A percentile compares a stretch with the other conserved stretches of the same genome.
These are phyloP conservation scores for Tryphoninae sp. DNA, from an alignment of 2,888 invertebrate species.

Conservation along the genomic window DNA sequence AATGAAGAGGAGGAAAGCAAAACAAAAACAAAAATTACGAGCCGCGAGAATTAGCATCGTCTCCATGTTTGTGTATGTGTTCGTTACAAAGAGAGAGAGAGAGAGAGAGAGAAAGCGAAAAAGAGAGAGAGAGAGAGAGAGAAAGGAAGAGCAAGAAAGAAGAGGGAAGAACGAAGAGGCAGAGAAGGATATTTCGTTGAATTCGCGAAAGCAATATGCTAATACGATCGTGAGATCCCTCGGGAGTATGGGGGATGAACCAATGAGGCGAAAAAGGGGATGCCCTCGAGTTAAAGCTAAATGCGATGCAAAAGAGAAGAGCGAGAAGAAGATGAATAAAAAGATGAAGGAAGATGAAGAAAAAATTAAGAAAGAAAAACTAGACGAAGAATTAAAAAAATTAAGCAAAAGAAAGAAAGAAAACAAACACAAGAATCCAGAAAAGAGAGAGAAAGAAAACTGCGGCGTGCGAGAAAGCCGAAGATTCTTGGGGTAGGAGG, in stretches of 20 bases:
- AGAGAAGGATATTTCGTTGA: slow-evolving; percentile 76
- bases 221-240: slow-evolving; percentile 71
- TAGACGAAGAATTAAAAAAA: slow-evolving; percentile 25
- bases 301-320: slow-evolving; percentile 7
- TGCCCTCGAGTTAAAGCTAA: neutral
- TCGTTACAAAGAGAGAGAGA: slow-evolving; percentile 12
- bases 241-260: slow-evolving; percentile 33
- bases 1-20: slow-evolving; percentile 16
- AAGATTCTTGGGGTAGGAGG: slow-evolving; percentile 56
- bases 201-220: slow-evolving; percentile 80
- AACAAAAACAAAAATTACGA: slow-evolving; percentile 25
- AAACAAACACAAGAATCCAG: slow-evolving; percentile 31
- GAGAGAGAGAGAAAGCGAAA: neutral
- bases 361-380: slow-evolving; percentile 36
- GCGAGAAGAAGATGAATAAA: slow-evolving; percentile 27
- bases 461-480: slow-evolving; percentile 44
- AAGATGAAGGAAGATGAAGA: slow-evolving; percentile 1
- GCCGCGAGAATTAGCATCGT: slow-evolving; percentile 45
- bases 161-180: slow-evolving; percentile 14
- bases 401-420: slow-evolving; percentile 3
- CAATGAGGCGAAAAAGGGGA: slow-evolving; percentile 36
- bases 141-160: slow-evolving; percentile 10
- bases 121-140: slow-evolving; percentile 17
- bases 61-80: slow-evolving; percentile 22
- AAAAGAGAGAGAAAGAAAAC: slow-evolving; percentile 40